Evolutionary conservation across 1,140 invertebrate genomes (phyloP), one percentile per base, ranked within the genome.

Genomic region (Tribolium madens): DNA sequence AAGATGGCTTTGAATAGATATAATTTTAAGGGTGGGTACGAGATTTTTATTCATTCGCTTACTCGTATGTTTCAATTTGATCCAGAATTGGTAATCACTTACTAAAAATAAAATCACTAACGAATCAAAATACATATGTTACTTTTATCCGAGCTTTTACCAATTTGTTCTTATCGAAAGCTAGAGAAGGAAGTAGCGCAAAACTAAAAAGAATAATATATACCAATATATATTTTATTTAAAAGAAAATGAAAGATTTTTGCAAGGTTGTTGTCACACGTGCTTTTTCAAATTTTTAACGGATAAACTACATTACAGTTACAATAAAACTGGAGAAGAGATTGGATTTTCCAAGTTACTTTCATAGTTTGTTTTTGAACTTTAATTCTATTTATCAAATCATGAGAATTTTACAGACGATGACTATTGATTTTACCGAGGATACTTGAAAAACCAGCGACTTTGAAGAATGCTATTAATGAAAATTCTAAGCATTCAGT

Each of bases 11-110:
- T 64, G 57, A 64, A 64, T 64, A 64, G 57, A 64, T 33, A 64
- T 64, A 64, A 64, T 64, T 64, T 64, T 26, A 64, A 64, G 57
- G 57, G 57, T 64, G 57, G 57, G 26, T 64, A 14, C 21, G 57
- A 33, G 57, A 21, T 64, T 64, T 64, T 64, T 64, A 64, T 64
- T 64, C 57, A 33, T 64, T 64, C 57, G 21, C n/a, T 33, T 10
- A 18, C 14, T 64, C 57, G 12, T 42, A 64, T 33, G 57, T 33
- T 64, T 31, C 26, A 64, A 12, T 64, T 33, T 64, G 21, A 57
- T 57, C 17, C n/a, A n/a, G n/a, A n/a, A n/a, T 57, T 5, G 10
- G 21, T 42, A 42, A 10, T n/a, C 36, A 42, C n/a, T n/a, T n/a
- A n/a, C n/a, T n/a, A n/a, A n/a, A n/a, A n/a, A n/a, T n/a, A n/a